Evolutionary conservation across 2,797 vertebrate genomes (phyloP).

Genomic region (Epinephelus coioides): DNA sequence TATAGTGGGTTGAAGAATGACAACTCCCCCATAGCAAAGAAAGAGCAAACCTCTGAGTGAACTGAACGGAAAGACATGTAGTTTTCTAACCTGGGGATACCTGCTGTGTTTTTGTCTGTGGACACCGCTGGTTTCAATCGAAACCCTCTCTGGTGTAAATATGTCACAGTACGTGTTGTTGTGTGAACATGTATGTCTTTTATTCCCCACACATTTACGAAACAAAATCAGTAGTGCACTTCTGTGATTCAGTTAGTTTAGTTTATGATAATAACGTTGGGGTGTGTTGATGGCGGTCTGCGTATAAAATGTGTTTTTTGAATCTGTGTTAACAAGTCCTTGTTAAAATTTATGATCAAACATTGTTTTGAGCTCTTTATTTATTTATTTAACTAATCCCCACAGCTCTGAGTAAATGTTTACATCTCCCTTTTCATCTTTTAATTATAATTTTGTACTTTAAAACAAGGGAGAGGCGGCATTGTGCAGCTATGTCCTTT

Average conservation of each 20-base stretch:
- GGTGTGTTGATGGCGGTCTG: slow-evolving; percentile 6
- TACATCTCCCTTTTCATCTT: slow-evolving; percentile 37
- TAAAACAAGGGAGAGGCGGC: not conserved
- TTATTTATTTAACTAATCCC: slow-evolving; percentile 39
- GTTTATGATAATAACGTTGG: not conserved
- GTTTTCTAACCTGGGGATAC: slow-evolving; percentile 31
- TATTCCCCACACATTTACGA: slow-evolving; percentile 13
- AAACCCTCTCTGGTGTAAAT: slow-evolving; percentile 9
- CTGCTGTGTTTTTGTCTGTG: slow-evolving; percentile 27
- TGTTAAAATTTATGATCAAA: slow-evolving; percentile 49
- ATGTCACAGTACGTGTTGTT: not conserved
- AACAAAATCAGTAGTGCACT: not conserved
- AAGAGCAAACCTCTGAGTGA: slow-evolving; percentile 29
- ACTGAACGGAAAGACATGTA: slow-evolving; percentile 3
- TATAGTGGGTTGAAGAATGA: slow-evolving; percentile 55
- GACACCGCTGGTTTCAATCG: slow-evolving; percentile 11
- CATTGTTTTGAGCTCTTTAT: slow-evolving; percentile 28
- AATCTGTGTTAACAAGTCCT: slow-evolving; percentile 20
- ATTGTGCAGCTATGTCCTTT: slow-evolving; percentile 15
- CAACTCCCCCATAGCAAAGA: slow-evolving; percentile 41
- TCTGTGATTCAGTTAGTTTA: not conserved
- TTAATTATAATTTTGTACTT: slow-evolving; percentile 2
- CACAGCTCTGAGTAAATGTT: slow-evolving; percentile 25
- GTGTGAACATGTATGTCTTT: slow-evolving; percentile 3
- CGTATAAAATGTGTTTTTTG: slow-evolving; percentile 1